Evolutionary conservation across 35 echinoderm and acorn worm genomes (phyloP), one percentile per base, ranked within the genome.

Genomic region (Ptychodera flava): DNA sequence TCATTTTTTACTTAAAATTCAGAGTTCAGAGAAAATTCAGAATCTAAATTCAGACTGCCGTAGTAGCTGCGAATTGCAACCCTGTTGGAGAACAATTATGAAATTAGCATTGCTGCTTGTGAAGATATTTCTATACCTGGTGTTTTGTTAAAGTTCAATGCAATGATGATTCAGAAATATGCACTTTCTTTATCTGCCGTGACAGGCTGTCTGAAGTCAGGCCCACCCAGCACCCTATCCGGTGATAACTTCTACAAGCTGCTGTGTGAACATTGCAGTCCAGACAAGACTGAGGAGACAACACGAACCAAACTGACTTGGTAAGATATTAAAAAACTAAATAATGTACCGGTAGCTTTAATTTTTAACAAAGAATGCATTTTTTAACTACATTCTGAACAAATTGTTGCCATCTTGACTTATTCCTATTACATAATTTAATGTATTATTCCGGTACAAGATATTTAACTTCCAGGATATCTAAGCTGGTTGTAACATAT

Each of bases 241-340:
- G 96, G 96, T 16, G 96, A 99, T 79, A 94, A 80, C 6, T 99
- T 94, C 37, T 99, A 92, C 81, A 87, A 91, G 34, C 81, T 99
- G 33, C 88, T 77, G 15, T 99, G 96, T 93, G 82, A 34, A 36
- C 45, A 79, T 28, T 97, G 96, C 45, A 89, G 82, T 35, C 34
- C 82, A 22, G 75, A 78, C 1, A 83, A 90, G 76, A 78, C 86
- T n/a, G 96, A 99, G 80, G 87, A 89, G 34, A 88, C 94, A 1
- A 84, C 88, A 77, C 89, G 96, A 82, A 85, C 94, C 76, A 94
- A 89, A 85, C 64, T 99, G 16, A 99, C 96, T 37, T 99, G 96
- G 96, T 99, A 94, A 90, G 88, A n/a, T 6, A 0, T 29, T n/a
- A 37, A 15, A 80, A 81, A 33, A 0, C 1, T 15, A 81, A 87